Base-by-base conservation (phyloP, 1,140 invertebrate species). In the Pseudoatta argentina region DNA sequence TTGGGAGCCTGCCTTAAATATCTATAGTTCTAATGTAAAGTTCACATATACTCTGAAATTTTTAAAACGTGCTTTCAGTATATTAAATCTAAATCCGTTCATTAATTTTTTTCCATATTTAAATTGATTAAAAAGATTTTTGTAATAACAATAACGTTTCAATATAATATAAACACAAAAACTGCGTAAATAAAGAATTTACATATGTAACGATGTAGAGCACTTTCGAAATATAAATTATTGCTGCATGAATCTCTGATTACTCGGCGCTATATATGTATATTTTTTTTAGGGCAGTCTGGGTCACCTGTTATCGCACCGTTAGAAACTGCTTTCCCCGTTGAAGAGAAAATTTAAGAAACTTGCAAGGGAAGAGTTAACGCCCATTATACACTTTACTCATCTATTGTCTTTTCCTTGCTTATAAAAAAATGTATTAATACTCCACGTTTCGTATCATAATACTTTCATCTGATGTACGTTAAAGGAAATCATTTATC, bases 401-500 rank as follows among this genome's bases (percentile, higher is more conserved):
- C 10, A 16, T 12, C 55, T 18, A 34, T 75, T 82, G 55, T 75
- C 39, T 83, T 69, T 24, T 44, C 8, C 2, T 44, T 21, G 18
- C 1, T n/a, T 48, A 10, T 2, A 55, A 79, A 34, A 27, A 72
- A 82, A 21, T 27, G 10, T 64, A 24, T n/a, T 3, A 3, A 16
- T 14, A 5, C 7, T 3, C 14, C 18, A 14, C 34, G 14, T 55
- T 59, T 48, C 21, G 53, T 1, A 24, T 14, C 34, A 53, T 21
- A 59, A 34, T 51, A 73, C 30, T n/a, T 51, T 64, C 55, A 39
- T 34, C 27, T 44, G 18, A 51, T 7, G 12, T 63, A n/a, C 79
- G 39, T 73, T 83, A 75, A 71, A 75, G 39, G 53, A 12, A 63
- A 83, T 83, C 57, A 14, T 51, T 63, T 55, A 78, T 79, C 30